Base-by-base conservation (phyloP, 2,113 vertebrate genomes). In the Melanerpes aurifrons region DNA sequence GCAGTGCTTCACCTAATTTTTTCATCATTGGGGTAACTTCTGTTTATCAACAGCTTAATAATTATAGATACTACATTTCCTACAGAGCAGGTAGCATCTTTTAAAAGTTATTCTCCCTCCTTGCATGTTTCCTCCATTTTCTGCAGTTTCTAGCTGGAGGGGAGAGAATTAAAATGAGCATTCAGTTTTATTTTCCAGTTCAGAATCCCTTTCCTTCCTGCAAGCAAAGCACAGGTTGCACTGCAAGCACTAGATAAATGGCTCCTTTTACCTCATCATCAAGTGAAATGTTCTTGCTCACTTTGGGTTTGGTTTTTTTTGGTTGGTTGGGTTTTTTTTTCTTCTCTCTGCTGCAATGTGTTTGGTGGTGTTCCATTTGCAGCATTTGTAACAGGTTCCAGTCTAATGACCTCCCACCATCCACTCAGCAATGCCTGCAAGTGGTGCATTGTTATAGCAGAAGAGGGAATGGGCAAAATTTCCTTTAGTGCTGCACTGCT, bases 181-280 rank as follows among this genome's bases (percentile, higher is more conserved):
- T 90, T 93, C 40, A 24, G 45, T 66, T 94, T 82, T 90, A 90
- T 95, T 94, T 95, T 90, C 83, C 77, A 63, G 73, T 86, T 94
- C 93, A 88, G 62, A 50, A 78, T 91, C 66, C 58, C 10, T 66
- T 68, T 74, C 1, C 1, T 61, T 91, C 75, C 95, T 86, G 58
- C 62, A 64, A 89, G 79, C 78, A 28, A 85, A 87, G 61, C 6
- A 10, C 3, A 10, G 61, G 76, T 80, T 24, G 5, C 62, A 31
- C 81, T 83, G 62, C 79, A 72, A 29, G 54, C 73, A 13, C 59
- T 58, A 78, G 73, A 95, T 86, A 90, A 96, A 91, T 84, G 87
- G 17, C 50, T 88, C 1, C 0, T 75, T 89, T 91, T 92, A 81
- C 82, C 56, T 72, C 91, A 86, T 75, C 75, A 48, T 79, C 0